phyloP scores from a whole-genome alignment of 2,113 vertebrate genomes.

The Nannobrachium achirus region DNA sequence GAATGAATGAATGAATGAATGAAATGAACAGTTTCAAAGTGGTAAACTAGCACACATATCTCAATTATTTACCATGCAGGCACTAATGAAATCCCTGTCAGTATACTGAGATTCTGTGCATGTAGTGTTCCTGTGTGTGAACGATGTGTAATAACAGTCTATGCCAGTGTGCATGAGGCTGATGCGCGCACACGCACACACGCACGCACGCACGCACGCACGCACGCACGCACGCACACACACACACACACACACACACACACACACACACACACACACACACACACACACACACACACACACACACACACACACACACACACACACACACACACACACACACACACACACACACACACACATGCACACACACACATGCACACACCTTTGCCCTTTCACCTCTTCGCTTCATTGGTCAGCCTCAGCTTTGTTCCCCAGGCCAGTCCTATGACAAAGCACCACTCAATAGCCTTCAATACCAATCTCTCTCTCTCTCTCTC shows the following conservation, averaged over 20 bases:
- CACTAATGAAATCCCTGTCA: no score
- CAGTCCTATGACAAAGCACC: constrained; percentile 9
- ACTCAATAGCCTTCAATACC: constrained; percentile 21
- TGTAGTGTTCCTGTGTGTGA: no score
- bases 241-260: background rate
- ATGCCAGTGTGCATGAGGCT: no score
- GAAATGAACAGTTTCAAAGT: no score
- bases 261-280: background rate
- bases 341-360: background rate
- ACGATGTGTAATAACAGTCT: no score
- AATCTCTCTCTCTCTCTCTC: constrained; percentile 12
- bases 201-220: background rate
- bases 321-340: background rate
- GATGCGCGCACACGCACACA: background rate
- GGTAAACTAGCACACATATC: no score
- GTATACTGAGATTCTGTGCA: no score
- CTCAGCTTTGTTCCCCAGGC: background rate
- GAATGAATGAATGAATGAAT: no score
- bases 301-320: constrained; percentile 1
- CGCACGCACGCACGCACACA: background rate
- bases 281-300: background rate
- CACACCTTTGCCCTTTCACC: constrained; percentile 24
- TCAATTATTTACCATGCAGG: no score
- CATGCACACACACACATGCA: constrained; percentile 1
- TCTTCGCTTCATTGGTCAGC: background rate